Evolutionary conservation across 2,888 invertebrate genomes (phyloP).

Genomic region (Ferrisia virgata): DNA sequence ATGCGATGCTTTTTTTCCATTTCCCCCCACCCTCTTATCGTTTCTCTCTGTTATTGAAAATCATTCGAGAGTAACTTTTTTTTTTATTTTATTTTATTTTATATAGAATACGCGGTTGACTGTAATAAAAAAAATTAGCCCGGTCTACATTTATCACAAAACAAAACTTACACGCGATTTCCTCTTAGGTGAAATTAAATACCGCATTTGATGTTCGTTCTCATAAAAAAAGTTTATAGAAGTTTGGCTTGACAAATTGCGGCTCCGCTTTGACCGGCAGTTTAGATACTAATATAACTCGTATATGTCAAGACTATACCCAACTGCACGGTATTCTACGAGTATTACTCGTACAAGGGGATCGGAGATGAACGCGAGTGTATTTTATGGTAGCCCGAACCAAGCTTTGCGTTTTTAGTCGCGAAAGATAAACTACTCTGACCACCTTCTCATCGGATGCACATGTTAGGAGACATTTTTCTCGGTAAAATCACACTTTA

Average conservation of each 20-base stretch:
- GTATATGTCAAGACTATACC: constrained; percentile 32
- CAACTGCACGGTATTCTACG: background rate
- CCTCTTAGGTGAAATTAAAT: constrained; percentile 43
- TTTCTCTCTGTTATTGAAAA: background rate
- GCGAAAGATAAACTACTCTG: constrained; percentile 3
- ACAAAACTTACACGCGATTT: constrained; percentile 31
- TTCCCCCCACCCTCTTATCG: background rate
- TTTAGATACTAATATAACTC: constrained; percentile 44
- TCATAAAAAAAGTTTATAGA: constrained; percentile 35
- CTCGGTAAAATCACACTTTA: constrained; percentile 33
- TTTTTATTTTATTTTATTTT: too few species aligned
- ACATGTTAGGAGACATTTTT: constrained; percentile 33
- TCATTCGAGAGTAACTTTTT: background rate
- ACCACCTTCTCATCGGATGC: constrained; percentile 30
- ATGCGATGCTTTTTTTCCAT: too few species aligned
- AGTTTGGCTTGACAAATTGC: constrained; percentile 15
- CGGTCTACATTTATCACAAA: constrained; percentile 31
- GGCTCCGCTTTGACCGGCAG: constrained; percentile 23
- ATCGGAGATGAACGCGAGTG: constrained; percentile 17
- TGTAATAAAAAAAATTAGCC: constrained; percentile 21
- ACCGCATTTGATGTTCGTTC: constrained; percentile 42
- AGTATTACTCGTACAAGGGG: background rate
- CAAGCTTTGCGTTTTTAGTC: constrained; percentile 4
- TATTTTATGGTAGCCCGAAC: constrained; percentile 22
- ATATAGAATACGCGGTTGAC: background rate